Conservation (phyloP, 2,113 vertebrate species). For the Monopterus albus region DNA sequence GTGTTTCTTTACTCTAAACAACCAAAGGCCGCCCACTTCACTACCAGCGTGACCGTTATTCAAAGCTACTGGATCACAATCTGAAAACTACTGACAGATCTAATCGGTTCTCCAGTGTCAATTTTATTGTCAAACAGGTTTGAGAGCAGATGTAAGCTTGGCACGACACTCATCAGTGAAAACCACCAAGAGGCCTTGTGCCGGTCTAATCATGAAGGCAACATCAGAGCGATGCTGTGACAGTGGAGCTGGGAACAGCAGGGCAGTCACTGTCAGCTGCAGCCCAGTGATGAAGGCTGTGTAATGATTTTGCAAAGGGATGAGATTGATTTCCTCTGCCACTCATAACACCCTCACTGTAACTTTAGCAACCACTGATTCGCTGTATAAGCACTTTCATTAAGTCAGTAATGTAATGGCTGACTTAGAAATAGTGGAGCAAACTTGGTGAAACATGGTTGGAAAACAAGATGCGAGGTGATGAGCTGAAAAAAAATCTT, state of each 20-base stretch:
- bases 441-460: not conserved
- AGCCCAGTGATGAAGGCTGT: conserved; percentile 9
- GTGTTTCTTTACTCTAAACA: not conserved
- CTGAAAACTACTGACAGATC: not conserved
- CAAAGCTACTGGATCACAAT: not conserved
- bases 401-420: not conserved
- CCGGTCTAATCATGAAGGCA: not conserved
- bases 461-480: not conserved
- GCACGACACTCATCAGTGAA: not conserved
- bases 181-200: not conserved
- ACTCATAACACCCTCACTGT: conserved; percentile 7
- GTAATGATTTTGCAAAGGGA: conserved; percentile 13
- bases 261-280: conserved; percentile 18
- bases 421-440: not conserved
- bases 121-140: conserved; percentile 27
- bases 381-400: conserved; percentile 2
- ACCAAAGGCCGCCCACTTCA: not conserved
- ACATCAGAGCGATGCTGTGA: conserved; percentile 7
- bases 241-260: conserved; percentile 15
- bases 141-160: conserved; percentile 31
- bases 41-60: not conserved
- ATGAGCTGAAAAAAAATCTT: not conserved
- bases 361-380: not conserved
- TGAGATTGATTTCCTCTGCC: conserved; percentile 13
- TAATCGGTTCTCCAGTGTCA: not conserved